Base-by-base conservation (phyloP, 2,888 invertebrate genomes). In the Pilophorus perplexus region DNA sequence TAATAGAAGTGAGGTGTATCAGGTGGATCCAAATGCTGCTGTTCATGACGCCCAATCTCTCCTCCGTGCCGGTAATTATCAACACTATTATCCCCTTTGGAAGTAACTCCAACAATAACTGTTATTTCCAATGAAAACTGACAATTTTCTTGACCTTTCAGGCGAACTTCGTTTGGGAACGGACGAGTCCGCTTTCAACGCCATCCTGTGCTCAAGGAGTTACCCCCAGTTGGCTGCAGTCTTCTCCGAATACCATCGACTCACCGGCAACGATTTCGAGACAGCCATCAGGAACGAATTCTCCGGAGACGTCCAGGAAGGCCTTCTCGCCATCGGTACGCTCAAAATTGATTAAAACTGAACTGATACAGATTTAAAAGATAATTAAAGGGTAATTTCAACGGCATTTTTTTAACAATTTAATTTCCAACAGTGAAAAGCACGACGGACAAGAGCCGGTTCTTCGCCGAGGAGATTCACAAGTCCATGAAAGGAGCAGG, bases 401-500 rank as follows among this genome's bases (percentile, higher is more conserved):
- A 33, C 33, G 33, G 6, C 12, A 12, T 8, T 6, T 33, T 33
- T 33, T 33, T 12, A 8, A 6, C 33, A 8, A 12, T 33, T 33
- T 71, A 25, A 67, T 22, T 68, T 68, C 50, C 77, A 77, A 12
- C 75, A 86, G 88, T 89, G 66, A 86, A 87, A 77, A 87, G 88
- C 70, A 88, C 90, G 1, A 86, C 85, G 74, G 88, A 91, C 77
- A 85, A 88, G 77, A 82, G 89, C 0, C 82, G 84, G 33, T 95
- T 88, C 81, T 94, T 93, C 79, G 94, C 94, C 0, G 88, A 90
- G 75, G 85, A 88, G 44, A 80, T 95, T 60, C 86, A 93, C 78
- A 87, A 89, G 75, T 86, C 90, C 62, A 92, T 95, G 91, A 89
- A 88, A 75, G 94, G 95, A 3, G 77, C 89, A 71, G 95, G 95